These are phyloP conservation scores for Tokudaia tokunoshimensis DNA, from an alignment of 2,797 vertebrate genomes.

Conservation along the genomic window DNA sequence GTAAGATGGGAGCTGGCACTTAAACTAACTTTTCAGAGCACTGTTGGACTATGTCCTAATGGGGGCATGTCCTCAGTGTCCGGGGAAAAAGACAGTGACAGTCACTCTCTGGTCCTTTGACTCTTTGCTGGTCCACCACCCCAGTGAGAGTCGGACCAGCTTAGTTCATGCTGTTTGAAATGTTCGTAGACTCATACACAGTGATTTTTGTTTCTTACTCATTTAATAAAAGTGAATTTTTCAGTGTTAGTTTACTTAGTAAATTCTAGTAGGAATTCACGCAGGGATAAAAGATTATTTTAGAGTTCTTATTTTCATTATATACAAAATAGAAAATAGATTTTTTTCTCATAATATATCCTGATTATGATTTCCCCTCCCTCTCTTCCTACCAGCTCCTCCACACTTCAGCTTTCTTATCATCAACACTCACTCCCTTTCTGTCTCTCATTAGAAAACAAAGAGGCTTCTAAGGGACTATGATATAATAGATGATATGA, in stretches of 20 bases:
- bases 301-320: not conserved
- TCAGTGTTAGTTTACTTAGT: not conserved
- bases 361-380: not conserved
- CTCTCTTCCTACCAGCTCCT: not conserved
- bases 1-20: not conserved
- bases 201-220: not conserved
- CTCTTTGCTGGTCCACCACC: fast-evolving
- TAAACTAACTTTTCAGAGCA: not conserved
- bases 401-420: not conserved
- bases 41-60: not conserved
- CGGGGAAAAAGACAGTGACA: not conserved
- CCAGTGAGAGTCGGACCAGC: fast-evolving
- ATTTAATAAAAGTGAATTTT: not conserved
- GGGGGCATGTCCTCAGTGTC: not conserved
- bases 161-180: not conserved
- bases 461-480: not conserved
- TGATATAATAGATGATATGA: not conserved
- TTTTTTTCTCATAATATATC: not conserved
- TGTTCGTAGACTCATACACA: not conserved
- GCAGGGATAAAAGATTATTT: not conserved
- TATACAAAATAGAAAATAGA: not conserved
- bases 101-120: not conserved
- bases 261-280: not conserved
- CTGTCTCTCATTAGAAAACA: not conserved
- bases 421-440: not conserved